These are phyloP conservation scores for Diprion similis DNA, from an alignment of 1,140 invertebrate species.

Conservation along the genomic window DNA sequence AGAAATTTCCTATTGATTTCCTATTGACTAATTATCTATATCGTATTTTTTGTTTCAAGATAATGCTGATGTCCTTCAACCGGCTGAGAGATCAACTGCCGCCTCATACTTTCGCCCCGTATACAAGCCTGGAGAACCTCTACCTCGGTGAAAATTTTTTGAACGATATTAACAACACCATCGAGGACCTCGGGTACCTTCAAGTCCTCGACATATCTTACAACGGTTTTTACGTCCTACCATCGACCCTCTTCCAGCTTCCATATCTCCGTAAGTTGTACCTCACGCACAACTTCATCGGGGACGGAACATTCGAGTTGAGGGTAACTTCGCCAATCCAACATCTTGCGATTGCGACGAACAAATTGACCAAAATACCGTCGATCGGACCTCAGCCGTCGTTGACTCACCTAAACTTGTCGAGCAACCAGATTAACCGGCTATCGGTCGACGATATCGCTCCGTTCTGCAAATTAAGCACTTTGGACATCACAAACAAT, in stretches of 20 bases:
- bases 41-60: conserved; percentile 37
- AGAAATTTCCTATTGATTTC: conserved; percentile 11
- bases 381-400: conserved; percentile 33
- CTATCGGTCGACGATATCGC: conserved; percentile 50
- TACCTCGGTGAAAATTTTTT: conserved; percentile 58
- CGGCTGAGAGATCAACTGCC: conserved; percentile 44
- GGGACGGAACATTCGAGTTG: conserved; percentile 36
- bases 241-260: conserved; percentile 42
- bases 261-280: conserved; percentile 44
- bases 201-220: conserved; percentile 47
- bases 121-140: conserved; percentile 47
- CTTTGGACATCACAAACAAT: conserved; percentile 45
- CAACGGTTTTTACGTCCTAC: conserved; percentile 43
- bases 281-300: conserved; percentile 38
- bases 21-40: not conserved
- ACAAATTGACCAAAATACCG: conserved; percentile 43
- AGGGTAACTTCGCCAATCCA: conserved; percentile 38
- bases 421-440: conserved; percentile 46
- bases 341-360: conserved; percentile 39
- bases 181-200: conserved; percentile 44
- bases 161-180: conserved; percentile 46
- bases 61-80: conserved; percentile 50
- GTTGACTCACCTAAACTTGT: conserved; percentile 50
- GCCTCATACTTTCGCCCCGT: conserved; percentile 46
- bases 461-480: conserved; percentile 43